Evolutionary conservation across 2,797 vertebrate genomes (phyloP).

Genomic region (Orientallactaga sibirica): DNA sequence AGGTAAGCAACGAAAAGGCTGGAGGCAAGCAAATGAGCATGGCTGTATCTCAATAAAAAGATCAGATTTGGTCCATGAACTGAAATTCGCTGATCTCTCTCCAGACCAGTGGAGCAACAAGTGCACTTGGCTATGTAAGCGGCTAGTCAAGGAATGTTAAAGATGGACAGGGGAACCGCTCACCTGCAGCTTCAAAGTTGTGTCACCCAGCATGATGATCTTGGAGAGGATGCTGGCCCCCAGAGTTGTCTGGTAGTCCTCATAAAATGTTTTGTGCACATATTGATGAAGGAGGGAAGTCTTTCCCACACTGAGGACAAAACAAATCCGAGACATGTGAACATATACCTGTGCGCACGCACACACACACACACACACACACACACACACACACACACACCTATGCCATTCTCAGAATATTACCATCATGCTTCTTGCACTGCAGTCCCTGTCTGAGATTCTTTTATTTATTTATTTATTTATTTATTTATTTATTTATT

Average conservation of each 20-base stretch:
- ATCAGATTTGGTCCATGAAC: background rate
- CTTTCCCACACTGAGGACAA: constrained; percentile 88
- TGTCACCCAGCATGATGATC: constrained; percentile 85
- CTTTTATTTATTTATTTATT: background rate
- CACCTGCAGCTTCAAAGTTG: constrained; percentile 90
- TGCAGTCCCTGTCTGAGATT: background rate
- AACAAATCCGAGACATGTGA: background rate
- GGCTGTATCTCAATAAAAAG: background rate
- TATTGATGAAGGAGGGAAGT: constrained; percentile 91
- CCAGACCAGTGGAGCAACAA: background rate
- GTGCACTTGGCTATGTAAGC: background rate
- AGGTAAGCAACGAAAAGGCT: background rate
- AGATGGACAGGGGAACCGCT: background rate
- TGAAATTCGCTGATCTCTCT: background rate
- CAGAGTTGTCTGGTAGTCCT: constrained; percentile 90
- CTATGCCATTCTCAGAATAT: background rate
- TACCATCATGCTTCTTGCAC: too few species aligned
- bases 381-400: too few species aligned
- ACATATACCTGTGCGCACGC: background rate
- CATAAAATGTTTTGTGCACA: constrained; percentile 89
- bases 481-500: too few species aligned
- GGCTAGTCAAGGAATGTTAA: background rate
- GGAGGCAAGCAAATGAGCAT: background rate
- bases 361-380: background rate
- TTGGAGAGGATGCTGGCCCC: constrained; percentile 91